Evolutionary conservation across 2,113 vertebrate genomes (phyloP).

Genomic region (Eurypyga helias): DNA sequence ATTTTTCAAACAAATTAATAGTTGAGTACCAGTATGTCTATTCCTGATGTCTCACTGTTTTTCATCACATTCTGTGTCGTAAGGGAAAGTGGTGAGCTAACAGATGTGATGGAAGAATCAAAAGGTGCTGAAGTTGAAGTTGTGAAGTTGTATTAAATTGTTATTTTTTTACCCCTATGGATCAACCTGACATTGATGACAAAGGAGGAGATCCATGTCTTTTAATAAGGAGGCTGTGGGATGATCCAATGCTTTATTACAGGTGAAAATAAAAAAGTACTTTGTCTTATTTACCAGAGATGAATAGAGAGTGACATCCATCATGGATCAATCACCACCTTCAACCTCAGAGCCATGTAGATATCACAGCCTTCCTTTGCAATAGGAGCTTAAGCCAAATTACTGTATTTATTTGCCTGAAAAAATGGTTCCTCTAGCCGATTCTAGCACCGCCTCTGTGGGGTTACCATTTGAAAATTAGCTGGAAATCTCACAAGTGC

Average conservation of each 20-base stretch:
- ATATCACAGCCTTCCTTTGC: background rate
- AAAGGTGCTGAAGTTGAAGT: background rate
- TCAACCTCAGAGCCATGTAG: background rate
- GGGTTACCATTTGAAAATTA: background rate
- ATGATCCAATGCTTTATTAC: background rate
- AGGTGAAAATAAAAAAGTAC: background rate
- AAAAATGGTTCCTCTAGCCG: background rate
- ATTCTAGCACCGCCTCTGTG: background rate
- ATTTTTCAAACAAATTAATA: background rate
- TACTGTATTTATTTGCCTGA: background rate
- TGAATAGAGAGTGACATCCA: background rate
- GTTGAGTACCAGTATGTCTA: background rate
- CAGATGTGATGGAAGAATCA: background rate
- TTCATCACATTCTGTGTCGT: background rate
- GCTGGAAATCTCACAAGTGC: background rate
- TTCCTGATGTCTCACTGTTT: background rate
- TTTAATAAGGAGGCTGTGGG: background rate
- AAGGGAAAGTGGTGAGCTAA: background rate
- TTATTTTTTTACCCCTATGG: background rate
- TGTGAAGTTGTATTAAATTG: background rate
- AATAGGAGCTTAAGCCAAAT: background rate
- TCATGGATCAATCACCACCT: background rate
- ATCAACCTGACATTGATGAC: background rate
- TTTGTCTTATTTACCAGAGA: background rate
- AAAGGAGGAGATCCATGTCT: background rate